These are phyloP conservation scores for Osedax fenrisi DNA, from an alignment of 2,888 invertebrate genomes.

Conservation along the genomic window DNA sequence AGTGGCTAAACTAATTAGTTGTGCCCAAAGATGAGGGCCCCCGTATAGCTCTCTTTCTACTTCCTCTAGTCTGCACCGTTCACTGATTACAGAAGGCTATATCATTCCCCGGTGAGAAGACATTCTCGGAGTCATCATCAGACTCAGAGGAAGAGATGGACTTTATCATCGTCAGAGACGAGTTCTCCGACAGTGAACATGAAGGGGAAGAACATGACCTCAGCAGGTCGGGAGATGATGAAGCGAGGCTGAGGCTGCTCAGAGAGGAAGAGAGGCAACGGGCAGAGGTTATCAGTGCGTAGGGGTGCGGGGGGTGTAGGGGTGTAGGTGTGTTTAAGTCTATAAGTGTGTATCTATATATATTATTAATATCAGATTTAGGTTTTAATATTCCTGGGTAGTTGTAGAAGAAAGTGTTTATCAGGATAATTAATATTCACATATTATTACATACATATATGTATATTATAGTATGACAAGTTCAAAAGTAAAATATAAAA, in stretches of 20 bases:
- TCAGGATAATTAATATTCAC: no score
- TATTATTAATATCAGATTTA: no score
- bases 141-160: conserved; percentile 33
- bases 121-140: background rate
- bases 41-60: background rate
- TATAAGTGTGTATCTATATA: no score
- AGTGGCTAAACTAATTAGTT: no score
- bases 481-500: no score
- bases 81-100: conserved; percentile 41
- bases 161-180: conserved; percentile 35
- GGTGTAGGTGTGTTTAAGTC: no score
- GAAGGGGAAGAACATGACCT: background rate
- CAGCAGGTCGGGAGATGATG: background rate
- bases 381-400: no score
- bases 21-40: no score
- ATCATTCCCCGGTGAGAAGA: conserved; percentile 37
- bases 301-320: background rate
- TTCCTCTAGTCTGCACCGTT: conserved; percentile 41
- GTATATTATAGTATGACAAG: no score
- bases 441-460: no score
- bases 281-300: background rate
- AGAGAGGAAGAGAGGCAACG: background rate
- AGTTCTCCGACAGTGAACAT: conserved; percentile 24
- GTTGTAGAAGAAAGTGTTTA: no score
- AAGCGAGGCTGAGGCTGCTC: background rate